Base-by-base conservation (phyloP, 2,797 vertebrate genomes). In the Thripadectes ignobilis region DNA sequence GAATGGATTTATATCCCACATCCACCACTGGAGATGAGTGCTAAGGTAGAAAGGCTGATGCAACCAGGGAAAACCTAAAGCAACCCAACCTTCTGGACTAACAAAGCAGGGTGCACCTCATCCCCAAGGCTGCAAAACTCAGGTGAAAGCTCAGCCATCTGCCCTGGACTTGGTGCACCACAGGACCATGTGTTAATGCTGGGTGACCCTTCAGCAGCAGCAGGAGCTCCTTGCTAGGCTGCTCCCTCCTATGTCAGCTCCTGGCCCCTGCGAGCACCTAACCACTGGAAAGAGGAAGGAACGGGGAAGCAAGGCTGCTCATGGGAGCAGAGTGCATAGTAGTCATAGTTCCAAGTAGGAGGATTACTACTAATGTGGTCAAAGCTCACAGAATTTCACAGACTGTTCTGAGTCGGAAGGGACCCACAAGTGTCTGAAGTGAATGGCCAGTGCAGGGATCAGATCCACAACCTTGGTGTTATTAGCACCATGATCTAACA, bases 271-370 rank as follows among this genome's bases (percentile, higher is more conserved):
- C 0, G 6, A 51, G 32, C 3, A 0, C 15, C 38, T 48, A 8
- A 15, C 30, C 41, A 0, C 41, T 62, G 74, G 74, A 51, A 90
- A 69, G 83, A 54, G 69, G 51, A 92, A 72, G 38, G n/a, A 66
- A 23, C 43, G 29, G 73, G 49, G 88, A 92, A 65, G n/a, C 51
- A 24, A 34, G 32, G 41, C 41, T 34, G 57, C 45, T 34, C 16
- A 5, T 1, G 0, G 34, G 23, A 71, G 19, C 1, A 0, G n/a
- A 21, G 3, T 29, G 41, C n/a, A 7, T 24, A 9, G 34, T 1
- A 55, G 20, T 67, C 3, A 2, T 32, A 19, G 38, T 2, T 27
- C 2, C 3, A 52, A 52, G 41, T 43, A 45, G n/a, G 26, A 73
- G 23, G 34, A 38, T 81, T 81, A 63, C 34, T 83, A 30, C 30